These are phyloP conservation scores for Sparidentex hasta DNA, from an alignment of 2,797 vertebrate genomes.

Conservation along the genomic window DNA sequence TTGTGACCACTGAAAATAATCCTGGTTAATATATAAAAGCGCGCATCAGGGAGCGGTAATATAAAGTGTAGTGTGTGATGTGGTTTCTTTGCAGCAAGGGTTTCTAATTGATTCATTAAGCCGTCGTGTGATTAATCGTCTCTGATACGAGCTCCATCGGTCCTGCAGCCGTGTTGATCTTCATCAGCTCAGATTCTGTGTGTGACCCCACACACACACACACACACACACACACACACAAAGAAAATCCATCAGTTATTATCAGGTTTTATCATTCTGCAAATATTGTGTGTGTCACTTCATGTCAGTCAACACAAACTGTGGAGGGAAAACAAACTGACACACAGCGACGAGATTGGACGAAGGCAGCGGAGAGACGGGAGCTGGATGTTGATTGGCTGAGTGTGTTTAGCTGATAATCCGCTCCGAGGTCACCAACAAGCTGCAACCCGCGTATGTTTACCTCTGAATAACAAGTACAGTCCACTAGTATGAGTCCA, in stretches of 20 bases:
- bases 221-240: too few species aligned
- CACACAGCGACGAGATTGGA: slow-evolving; percentile 42
- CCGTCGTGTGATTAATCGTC: slow-evolving; percentile 14
- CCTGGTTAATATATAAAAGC: slow-evolving; percentile 24
- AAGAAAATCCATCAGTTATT: slow-evolving; percentile 32
- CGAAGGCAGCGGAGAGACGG: slow-evolving; percentile 23
- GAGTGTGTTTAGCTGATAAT: slow-evolving; percentile 40
- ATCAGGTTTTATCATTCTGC: slow-evolving; percentile 40
- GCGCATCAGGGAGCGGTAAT: slow-evolving; percentile 10
- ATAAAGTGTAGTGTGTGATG: neutral
- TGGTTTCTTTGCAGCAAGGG: slow-evolving; percentile 3
- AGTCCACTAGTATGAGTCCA: neutral
- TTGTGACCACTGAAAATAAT: slow-evolving; percentile 29
- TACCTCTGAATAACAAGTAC: slow-evolving; percentile 30
- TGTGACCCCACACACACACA: neutral
- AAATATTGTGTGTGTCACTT: slow-evolving; percentile 54
- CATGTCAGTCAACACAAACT: slow-evolving; percentile 48
- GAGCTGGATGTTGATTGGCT: slow-evolving; percentile 57
- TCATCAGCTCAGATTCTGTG: neutral
- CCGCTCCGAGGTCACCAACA: slow-evolving; percentile 20
- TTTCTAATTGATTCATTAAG: neutral
- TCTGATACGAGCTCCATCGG: slow-evolving; percentile 22
- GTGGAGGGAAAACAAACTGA: slow-evolving; percentile 35
- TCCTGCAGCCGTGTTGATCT: slow-evolving; percentile 18
- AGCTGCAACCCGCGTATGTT: neutral